Base-by-base conservation (phyloP, 2,797 vertebrate species). In the Hippoglossus hippoglossus region DNA sequence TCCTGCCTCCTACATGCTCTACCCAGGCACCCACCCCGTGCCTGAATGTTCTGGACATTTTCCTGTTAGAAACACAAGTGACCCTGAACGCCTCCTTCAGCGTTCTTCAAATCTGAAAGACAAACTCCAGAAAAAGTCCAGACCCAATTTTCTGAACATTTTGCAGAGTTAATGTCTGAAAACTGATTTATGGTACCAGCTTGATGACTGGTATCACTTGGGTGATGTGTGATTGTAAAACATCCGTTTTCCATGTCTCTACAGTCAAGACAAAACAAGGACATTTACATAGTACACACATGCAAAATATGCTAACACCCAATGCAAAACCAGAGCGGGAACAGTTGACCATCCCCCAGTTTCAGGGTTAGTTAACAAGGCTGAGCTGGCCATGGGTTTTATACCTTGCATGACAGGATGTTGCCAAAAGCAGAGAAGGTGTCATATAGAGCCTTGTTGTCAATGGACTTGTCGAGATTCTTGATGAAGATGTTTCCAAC, bases 401-500 rank as follows among this genome's bases (percentile, higher is more conserved):
- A 92, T 91, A 99, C 98, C 97, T 99, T 99, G 95, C 98, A 99
- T 51, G 98, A 99, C 16, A 99, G 89, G 92, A 99, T 99, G 91
- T 99, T 99, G 63, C 98, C 98, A 83, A 99, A 99, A 74, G 98
- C 97, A 57, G 98, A 99, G 91, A 99, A 99, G 3, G 97, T 99
- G 91, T 99, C 98, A 78, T 99, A 99, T 39, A 99, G 94, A 80
- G 97, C 97, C 93, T 99, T 99, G 94, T 99, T 99, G 92, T 99
- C 98, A 31, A 99, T 99, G 39, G 98, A 99, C 92, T 99, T 99
- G 91, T 99, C 98, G 78, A 99, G 93, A 76, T 99, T 99, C 91
- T 99, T 99, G 91, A 99, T 99, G 93, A 99, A 99, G 91, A 99
- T 98, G 94, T 99, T 99, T 76, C 98, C 98, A 4, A 99, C 97